phyloP scores from a whole-genome alignment of 2,113 vertebrate genomes.

The Gallinago jamesoni region DNA sequence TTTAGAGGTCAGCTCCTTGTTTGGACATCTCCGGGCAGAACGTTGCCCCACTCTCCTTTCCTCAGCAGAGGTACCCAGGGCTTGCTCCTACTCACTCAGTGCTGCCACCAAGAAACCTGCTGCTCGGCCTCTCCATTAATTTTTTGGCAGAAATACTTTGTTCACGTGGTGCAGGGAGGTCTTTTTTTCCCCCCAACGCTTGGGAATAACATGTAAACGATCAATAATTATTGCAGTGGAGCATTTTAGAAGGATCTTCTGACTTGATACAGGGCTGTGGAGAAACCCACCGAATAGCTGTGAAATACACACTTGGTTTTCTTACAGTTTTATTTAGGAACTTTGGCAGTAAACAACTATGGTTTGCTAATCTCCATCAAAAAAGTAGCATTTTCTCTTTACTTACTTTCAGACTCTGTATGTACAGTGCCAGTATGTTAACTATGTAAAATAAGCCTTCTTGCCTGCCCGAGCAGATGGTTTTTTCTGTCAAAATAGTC shows the following conservation, averaged over 20 bases:
- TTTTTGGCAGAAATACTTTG: neutral
- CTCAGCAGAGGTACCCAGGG: neutral
- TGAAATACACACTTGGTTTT: neutral
- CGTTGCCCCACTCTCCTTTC: neutral
- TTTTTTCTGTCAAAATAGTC: neutral
- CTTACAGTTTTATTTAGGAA: neutral
- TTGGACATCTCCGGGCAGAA: constrained; percentile 25
- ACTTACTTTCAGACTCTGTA: neutral
- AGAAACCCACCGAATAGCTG: neutral
- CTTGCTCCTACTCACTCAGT: neutral
- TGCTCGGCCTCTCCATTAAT: neutral
- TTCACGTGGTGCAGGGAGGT: neutral
- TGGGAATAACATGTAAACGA: neutral
- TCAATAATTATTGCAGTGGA: neutral
- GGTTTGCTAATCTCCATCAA: neutral
- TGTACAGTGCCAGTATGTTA: neutral
- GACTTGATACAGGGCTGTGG: neutral
- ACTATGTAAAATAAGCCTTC: neutral
- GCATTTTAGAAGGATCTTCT: neutral
- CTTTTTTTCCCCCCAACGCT: neutral
- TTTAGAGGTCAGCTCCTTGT: constrained; percentile 20
- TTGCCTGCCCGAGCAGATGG: neutral
- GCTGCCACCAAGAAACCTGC: neutral
- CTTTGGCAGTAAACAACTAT: neutral
- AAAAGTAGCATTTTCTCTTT: neutral